Evolutionary conservation across 2,888 invertebrate genomes (phyloP), one percentile per base, ranked within the genome.

Genomic region (Cistogaster globosa): DNA sequence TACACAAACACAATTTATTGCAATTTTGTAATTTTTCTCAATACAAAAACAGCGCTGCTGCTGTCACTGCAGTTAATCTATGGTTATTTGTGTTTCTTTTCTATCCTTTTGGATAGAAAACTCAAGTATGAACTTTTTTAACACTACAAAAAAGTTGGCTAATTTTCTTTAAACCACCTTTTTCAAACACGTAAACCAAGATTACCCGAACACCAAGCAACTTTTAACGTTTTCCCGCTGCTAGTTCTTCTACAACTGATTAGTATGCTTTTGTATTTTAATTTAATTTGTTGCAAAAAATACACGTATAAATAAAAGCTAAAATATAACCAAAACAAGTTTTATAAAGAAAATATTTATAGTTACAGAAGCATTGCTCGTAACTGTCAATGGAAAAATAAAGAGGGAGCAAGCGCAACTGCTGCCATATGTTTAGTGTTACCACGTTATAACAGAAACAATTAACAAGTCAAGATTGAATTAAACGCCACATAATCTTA

Each of bases 211-310:
- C n/a, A 7, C 16, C 48, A 51, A 58, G 32, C 71, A 71, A 16
- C 26, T 60, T 42, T 18, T 0, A 71, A 67, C 53, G 82, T 71
- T 85, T 63, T 60, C 51, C 74, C 63, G 69, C 57, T 75, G 82
- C 74, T 74, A 58, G 67, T 53, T 65, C 62, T 62, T 74, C 48
- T 82, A 60, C 82, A 85, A 85, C 85, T 85, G 75, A 79, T 75
- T 78, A 42, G 69, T 74, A 81, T 63, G 69, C 78, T 85, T 84
- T 77, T 72, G 76, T 84, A 65, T 55, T 76, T 75, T 82, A 78
- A 85, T 85, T 85, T 78, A 65, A 84, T 81, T 77, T 84, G 80
- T 71, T 68, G 63, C 53, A 45, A 60, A 68, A 71, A 74, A 20
- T 42, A 74, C 9, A 45, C 26, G 22, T 9, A 22, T 42, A 67